These are phyloP conservation scores for Prionailurus viverrinus DNA, from an alignment of 2,113 vertebrate genomes.

Conservation along the genomic window DNA sequence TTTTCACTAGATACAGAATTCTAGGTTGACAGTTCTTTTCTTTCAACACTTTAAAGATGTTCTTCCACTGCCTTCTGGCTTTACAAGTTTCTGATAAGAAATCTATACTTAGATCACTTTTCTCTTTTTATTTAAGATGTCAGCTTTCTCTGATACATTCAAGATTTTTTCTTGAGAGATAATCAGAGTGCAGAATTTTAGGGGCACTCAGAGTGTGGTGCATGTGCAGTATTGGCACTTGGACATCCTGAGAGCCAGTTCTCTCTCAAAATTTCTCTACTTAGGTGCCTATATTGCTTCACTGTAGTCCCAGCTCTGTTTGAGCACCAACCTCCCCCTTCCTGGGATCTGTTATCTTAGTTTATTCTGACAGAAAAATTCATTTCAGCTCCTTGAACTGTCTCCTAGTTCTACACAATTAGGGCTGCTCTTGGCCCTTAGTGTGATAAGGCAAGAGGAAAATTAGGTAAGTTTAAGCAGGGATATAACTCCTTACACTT, in stretches of 20 bases:
- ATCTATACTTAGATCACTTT: background rate
- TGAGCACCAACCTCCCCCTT: no score
- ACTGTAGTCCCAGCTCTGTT: background rate
- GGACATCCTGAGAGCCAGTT: background rate
- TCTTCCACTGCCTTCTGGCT: background rate
- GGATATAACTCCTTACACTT: fast-evolving
- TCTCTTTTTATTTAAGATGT: background rate
- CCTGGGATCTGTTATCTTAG: background rate
- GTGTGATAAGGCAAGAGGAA: background rate
- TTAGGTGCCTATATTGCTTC: background rate
- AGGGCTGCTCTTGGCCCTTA: background rate
- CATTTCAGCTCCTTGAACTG: background rate
- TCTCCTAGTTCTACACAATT: background rate
- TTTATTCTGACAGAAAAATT: background rate
- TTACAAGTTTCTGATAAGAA: constrained; percentile 42
- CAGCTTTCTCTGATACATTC: background rate
- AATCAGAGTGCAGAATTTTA: background rate
- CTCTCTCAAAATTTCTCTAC: background rate
- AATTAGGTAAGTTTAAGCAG: background rate
- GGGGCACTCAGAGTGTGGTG: background rate
- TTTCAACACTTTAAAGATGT: background rate
- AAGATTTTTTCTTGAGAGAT: background rate
- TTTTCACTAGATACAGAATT: constrained; percentile 18
- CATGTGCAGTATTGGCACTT: background rate
- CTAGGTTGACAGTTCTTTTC: background rate